Conservation (phyloP, 1,140 invertebrate species). For the Mizuhopecten yessoensis region DNA sequence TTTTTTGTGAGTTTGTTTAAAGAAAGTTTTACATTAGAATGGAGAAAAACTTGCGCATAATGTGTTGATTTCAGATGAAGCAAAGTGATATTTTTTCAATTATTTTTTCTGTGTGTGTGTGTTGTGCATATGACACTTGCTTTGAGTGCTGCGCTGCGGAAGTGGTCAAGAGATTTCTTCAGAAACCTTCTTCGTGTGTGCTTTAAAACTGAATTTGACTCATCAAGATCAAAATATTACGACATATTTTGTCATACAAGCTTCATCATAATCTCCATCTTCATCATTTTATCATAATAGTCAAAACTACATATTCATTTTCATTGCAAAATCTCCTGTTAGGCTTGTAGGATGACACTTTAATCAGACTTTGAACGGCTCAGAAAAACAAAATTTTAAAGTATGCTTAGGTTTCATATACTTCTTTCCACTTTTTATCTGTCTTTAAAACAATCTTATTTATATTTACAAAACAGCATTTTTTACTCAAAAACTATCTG, state of each 20-base stretch:
- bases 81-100: background rate
- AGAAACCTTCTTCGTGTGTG: background rate
- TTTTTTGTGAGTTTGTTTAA: too few relatives aligned
- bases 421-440: too few relatives aligned
- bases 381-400: too few relatives aligned
- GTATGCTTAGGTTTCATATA: too few relatives aligned
- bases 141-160: slow-evolving; percentile 20
- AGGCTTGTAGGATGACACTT: background rate
- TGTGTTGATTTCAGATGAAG: too few relatives aligned
- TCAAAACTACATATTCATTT: background rate
- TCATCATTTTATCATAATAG: background rate
- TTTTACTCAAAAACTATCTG: too few relatives aligned
- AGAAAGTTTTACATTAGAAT: background rate
- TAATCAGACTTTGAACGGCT: background rate
- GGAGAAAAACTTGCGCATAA: too few relatives aligned
- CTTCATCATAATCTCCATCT: background rate
- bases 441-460: too few relatives aligned
- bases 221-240: background rate
- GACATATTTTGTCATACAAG: background rate
- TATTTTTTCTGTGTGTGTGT: background rate
- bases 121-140: background rate
- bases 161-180: slow-evolving; percentile 32
- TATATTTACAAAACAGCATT: too few relatives aligned
- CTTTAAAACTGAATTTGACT: background rate
- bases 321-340: background rate